Evolutionary conservation across 2,113 vertebrate genomes (phyloP).

Genomic region (Chelonoidis abingdonii): DNA sequence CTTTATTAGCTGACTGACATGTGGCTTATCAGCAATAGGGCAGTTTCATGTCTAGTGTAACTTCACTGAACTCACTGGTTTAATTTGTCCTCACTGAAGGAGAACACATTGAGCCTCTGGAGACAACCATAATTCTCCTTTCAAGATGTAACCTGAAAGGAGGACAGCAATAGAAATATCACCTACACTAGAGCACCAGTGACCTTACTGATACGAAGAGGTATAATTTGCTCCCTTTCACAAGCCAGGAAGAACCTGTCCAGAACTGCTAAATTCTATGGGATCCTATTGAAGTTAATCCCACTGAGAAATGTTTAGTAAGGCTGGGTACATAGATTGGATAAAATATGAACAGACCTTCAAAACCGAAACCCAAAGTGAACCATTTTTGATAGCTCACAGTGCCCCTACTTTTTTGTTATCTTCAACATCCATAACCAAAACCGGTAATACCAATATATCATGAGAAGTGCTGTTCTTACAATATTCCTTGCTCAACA

Average conservation of each 20-base stretch:
- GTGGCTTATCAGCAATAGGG: not conserved
- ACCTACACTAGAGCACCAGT: not conserved
- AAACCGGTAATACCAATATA: not conserved
- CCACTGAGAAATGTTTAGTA: not conserved
- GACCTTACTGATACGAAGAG: rapidly evolving
- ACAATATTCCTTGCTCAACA: not conserved
- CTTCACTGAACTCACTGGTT: not conserved
- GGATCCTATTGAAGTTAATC: not conserved
- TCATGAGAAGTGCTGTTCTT: not conserved
- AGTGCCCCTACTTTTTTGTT: not conserved
- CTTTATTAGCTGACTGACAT: not conserved
- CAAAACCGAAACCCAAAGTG: not conserved
- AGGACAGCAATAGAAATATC: not conserved
- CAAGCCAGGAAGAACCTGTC: not conserved
- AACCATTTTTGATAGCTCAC: not conserved
- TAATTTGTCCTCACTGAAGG: not conserved
- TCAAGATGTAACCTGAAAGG: not conserved
- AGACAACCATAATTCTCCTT: not conserved
- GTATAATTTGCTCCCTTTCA: not conserved
- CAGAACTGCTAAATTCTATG: rapidly evolving
- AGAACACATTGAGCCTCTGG: not conserved
- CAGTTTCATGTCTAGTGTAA: not conserved
- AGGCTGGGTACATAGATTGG: not conserved
- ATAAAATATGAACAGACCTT: not conserved
- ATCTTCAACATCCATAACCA: not conserved